phyloP scores from a whole-genome alignment of 2,797 vertebrate species.

The Varecia variegata region DNA sequence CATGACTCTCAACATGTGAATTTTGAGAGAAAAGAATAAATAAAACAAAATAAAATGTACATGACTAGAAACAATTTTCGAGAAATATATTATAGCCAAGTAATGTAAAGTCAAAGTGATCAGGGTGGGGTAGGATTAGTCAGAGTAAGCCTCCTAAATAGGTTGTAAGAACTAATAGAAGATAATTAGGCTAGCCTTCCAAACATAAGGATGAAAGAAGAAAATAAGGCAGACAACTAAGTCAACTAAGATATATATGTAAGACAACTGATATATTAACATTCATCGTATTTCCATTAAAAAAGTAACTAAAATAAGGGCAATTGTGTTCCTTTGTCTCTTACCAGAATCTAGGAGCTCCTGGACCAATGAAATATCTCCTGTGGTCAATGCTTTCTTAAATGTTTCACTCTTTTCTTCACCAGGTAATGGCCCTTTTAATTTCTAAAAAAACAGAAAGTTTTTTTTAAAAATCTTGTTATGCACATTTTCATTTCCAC shows the following conservation, averaged over 20 bases:
- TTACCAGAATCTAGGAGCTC: constrained; percentile 91
- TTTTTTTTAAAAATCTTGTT: not conserved
- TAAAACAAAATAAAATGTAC: not conserved
- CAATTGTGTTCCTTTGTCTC: constrained; percentile 46
- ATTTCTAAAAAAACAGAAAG: constrained; percentile 73
- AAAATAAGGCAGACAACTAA: not conserved
- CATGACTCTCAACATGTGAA: not conserved
- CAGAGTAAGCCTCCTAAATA: not conserved
- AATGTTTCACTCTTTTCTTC: constrained; percentile 83
- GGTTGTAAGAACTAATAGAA: not conserved
- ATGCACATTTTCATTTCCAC: not conserved
- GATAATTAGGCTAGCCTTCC: not conserved
- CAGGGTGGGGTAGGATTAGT: not conserved
- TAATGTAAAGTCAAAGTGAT: not conserved
- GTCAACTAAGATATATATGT: not conserved
- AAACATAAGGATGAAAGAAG: not conserved
- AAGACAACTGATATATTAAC: not conserved
- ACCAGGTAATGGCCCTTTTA: constrained; percentile 61
- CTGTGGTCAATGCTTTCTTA: constrained; percentile 89
- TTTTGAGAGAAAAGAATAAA: not conserved
- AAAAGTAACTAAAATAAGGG: not conserved
- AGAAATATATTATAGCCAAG: not conserved
- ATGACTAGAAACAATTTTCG: not conserved
- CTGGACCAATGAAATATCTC: constrained; percentile 85
- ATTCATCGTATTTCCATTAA: not conserved